Base-by-base conservation (phyloP, 2,113 vertebrate genomes). In the Aphyosemion australe region DNA sequence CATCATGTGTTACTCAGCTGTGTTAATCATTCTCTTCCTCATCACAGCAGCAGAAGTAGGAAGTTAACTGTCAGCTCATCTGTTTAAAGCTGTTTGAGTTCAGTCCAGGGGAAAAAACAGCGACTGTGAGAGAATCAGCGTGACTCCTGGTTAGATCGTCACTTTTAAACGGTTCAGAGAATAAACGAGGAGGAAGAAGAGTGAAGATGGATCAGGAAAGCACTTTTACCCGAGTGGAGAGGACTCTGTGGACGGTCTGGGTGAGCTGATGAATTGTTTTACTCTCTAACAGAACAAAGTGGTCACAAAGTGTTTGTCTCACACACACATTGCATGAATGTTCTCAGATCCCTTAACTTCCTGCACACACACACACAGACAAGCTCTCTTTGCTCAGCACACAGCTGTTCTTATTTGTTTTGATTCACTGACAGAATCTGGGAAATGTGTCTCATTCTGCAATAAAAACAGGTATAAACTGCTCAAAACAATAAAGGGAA, bases 181-280 rank as follows among this genome's bases (percentile, higher is more conserved):
- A 51, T 19, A 21, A 26, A 16, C 1, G 20, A 32, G 15, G 3
- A 39, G 50, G 10, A 49, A 6, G 21, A 69, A 34, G 51, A 60
- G 15, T 52, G 39, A 66, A 19, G 51, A 93, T 93, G 92, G 92
- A 93, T 8, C 48, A 65, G 5, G 82, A 85, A 19, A 61, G 39
- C 37, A 15, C 74, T 0, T 0, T 64, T 3, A 10, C 70, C 57
- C 76, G 88, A n/a, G 9, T 84, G 65, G 85, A 82, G 53, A 87
- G 90, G 55, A 89, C 77, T 32, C 56, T 93, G 15, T 92, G 91
- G 91, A 72, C 84, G 6, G 72, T 90, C 39, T 90, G 90, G 92
- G 92, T 93, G 82, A 93, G 91, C 6, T 1, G 31, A 42, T 15
- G 41, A 45, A 37, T 32, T 21, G 26, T 64, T 57, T 48, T 13